phyloP scores from a whole-genome alignment of 2,113 vertebrate species.

The Clarias batrachus region DNA sequence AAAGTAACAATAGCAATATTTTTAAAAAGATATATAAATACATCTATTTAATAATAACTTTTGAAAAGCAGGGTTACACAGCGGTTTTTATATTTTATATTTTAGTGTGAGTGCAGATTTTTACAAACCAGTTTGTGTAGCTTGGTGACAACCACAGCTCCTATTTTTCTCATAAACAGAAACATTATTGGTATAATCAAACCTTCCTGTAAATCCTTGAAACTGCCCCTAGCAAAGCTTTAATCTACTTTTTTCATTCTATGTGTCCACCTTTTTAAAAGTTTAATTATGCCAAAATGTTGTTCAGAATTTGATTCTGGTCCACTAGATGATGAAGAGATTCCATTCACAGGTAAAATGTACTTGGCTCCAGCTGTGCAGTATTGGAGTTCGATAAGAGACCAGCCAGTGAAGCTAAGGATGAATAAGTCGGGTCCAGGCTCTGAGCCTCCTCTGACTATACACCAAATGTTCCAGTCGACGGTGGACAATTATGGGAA shows the following conservation, averaged over 20 bases:
- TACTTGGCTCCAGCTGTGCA: slow-evolving; percentile 62
- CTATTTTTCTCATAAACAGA: not conserved
- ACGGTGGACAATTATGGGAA: slow-evolving; percentile 61
- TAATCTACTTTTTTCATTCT: not conserved
- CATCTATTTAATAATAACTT: not conserved
- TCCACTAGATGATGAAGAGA: slow-evolving; percentile 43
- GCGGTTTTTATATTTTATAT: not conserved
- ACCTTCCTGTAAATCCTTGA: slow-evolving; percentile 47
- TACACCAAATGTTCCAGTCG: slow-evolving; percentile 72
- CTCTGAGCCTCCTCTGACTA: slow-evolving; percentile 67
- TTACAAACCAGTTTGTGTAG: not conserved
- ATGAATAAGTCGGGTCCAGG: slow-evolving; percentile 62
- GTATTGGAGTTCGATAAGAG: slow-evolving; percentile 63
- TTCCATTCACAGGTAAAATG: slow-evolving; percentile 9
- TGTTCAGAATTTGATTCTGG: slow-evolving; percentile 60
- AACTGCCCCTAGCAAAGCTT: not conserved
- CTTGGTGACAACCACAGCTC: not conserved
- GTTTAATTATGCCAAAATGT: slow-evolving; percentile 54
- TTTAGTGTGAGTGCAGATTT: not conserved
- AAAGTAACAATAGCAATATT: too few relatives aligned
- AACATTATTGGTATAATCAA: slow-evolving; percentile 46
- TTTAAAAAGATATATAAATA: too few relatives aligned
- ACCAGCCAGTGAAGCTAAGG: slow-evolving; percentile 68
- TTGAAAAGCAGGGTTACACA: not conserved
- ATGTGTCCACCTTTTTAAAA: not conserved